Conservation (phyloP, 2,888 invertebrate genomes). For the Ectemnius cavifrons region DNA sequence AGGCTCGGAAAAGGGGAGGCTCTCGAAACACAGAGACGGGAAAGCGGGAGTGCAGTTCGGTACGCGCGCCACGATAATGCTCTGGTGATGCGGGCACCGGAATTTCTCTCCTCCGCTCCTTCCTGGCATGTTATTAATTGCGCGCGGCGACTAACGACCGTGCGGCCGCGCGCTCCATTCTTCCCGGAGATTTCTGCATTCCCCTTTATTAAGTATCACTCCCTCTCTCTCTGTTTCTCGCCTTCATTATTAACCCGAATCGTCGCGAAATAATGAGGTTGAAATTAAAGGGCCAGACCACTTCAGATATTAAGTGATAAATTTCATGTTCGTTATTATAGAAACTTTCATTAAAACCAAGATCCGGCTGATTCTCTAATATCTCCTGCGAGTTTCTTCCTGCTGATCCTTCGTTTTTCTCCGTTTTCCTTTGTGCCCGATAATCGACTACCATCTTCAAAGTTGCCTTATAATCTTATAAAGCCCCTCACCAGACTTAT, state of each 20-base stretch:
- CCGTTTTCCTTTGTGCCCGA: neutral
- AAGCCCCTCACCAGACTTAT: neutral
- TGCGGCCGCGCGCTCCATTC: conserved; percentile 29
- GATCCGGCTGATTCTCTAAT: too few relatives aligned
- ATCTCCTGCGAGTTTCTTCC: too few relatives aligned
- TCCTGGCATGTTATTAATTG: conserved; percentile 52
- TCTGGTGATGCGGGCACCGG: conserved; percentile 11
- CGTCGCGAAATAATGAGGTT: conserved; percentile 1
- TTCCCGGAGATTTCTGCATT: conserved; percentile 42
- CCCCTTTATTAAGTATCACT: conserved; percentile 41
- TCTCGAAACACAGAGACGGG: conserved; percentile 28
- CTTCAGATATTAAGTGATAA: too few relatives aligned
- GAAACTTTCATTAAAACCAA: too few relatives aligned
- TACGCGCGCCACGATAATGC: conserved; percentile 38
- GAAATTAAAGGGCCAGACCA: too few relatives aligned
- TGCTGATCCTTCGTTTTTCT: too few relatives aligned
- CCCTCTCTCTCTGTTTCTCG: conserved; percentile 21
- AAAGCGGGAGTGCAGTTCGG: conserved; percentile 1
- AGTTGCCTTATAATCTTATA: neutral
- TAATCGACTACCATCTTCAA: neutral
- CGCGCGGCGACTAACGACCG: conserved; percentile 41
- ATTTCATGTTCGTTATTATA: too few relatives aligned
- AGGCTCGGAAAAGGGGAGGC: conserved; percentile 42
- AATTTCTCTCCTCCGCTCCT: conserved; percentile 59
- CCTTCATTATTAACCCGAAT: conserved; percentile 37